Percentiles rank a stretch among this genome's conserved stretches.
phyloP scores from a whole-genome alignment of 2,888 invertebrate genomes.

The Tineola bisselliella region DNA sequence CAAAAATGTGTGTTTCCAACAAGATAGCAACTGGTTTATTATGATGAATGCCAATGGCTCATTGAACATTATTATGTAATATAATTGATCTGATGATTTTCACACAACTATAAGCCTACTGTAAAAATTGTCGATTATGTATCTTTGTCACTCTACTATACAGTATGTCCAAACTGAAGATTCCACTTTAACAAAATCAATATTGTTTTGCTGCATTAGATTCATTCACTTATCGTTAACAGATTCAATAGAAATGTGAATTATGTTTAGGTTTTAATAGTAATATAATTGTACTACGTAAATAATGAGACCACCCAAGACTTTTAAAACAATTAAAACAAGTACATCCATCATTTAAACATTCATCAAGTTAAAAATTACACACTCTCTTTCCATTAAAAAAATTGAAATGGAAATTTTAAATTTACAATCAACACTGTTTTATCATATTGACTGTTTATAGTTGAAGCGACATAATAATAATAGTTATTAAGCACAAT shows the following conservation, averaged over 20 bases:
- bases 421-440: not conserved
- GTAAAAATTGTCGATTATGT: too few relatives aligned
- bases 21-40: slow-evolving; percentile 4
- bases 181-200: too few relatives aligned
- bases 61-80: not conserved
- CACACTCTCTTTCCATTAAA: not conserved
- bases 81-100: not conserved
- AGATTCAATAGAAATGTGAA: too few relatives aligned
- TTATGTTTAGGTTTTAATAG: too few relatives aligned
- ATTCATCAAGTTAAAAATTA: not conserved
- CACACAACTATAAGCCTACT: too few relatives aligned
- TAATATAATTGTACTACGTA: not conserved
- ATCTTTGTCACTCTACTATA: too few relatives aligned
- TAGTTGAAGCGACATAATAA: not conserved
- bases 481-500: not conserved
- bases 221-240: too few relatives aligned
- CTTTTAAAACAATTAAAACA: not conserved
- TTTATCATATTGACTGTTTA: not conserved
- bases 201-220: too few relatives aligned
- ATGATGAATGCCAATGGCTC: not conserved
- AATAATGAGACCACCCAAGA: not conserved
- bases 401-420: not conserved
- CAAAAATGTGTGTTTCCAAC: slow-evolving; percentile 9
- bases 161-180: too few relatives aligned
- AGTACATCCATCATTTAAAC: not conserved